These are phyloP conservation scores for Cheilosia soror DNA, from an alignment of 2,888 invertebrate genomes.

Conservation along the genomic window DNA sequence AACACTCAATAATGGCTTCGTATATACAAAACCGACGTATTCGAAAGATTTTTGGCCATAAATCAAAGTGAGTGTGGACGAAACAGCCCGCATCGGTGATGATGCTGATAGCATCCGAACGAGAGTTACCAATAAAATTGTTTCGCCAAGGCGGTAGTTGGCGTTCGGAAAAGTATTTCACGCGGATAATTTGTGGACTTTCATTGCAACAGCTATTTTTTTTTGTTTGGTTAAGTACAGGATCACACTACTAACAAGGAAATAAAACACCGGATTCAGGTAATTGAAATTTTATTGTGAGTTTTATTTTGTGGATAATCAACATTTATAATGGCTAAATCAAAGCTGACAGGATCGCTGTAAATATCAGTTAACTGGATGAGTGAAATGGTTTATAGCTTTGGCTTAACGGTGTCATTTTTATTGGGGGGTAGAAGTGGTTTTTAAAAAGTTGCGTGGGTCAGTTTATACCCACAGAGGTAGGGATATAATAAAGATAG, in stretches of 20 bases:
- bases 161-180: constrained; percentile 8
- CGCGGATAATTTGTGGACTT: constrained; percentile 29
- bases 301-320: constrained; percentile 32
- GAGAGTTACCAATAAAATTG: constrained; percentile 40
- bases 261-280: constrained; percentile 16
- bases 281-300: constrained; percentile 31
- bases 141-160: background rate
- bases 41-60: constrained; percentile 43
- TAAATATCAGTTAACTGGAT: constrained; percentile 21
- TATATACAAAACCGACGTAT: background rate
- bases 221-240: background rate
- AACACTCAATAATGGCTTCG: constrained; percentile 20
- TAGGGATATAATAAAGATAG: background rate
- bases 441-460: background rate
- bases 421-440: constrained; percentile 7
- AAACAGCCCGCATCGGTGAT: background rate
- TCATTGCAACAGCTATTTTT: constrained; percentile 6
- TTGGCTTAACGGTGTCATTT: constrained; percentile 31
- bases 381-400: constrained; percentile 23
- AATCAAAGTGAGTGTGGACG: constrained; percentile 43
- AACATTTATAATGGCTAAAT: constrained; percentile 23
- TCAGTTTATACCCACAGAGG: background rate
- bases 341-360: constrained; percentile 18
- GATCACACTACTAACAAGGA: constrained; percentile 22
- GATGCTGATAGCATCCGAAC: constrained; percentile 4